Conservation (phyloP, 2,113 vertebrate species). For the Pedionomus torquatus region DNA sequence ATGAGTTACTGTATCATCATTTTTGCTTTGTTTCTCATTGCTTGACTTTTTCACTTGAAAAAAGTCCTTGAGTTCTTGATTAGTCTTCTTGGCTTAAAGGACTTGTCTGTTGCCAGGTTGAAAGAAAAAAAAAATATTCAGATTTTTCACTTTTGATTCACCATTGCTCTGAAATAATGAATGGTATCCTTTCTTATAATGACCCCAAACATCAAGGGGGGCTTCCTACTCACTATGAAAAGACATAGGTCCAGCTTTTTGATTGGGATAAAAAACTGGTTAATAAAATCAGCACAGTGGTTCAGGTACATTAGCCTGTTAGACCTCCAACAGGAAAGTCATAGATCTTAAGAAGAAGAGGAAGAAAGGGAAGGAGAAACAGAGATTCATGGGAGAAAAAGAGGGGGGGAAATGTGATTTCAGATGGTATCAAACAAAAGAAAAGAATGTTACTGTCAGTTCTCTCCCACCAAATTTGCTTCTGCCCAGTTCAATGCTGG, state of each 20-base stretch:
- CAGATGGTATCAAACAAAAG: slow-evolving; percentile 40
- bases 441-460: background rate
- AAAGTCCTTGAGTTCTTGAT: background rate
- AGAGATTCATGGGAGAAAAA: slow-evolving; percentile 20
- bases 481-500: slow-evolving; percentile 52
- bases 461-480: slow-evolving; percentile 68
- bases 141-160: slow-evolving; percentile 37
- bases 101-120: background rate
- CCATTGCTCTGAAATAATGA: slow-evolving; percentile 3
- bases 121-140: slow-evolving; percentile 22
- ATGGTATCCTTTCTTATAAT: background rate
- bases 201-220: slow-evolving; percentile 22
- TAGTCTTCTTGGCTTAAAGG: slow-evolving; percentile 6
- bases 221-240: background rate
- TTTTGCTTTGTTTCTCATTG: slow-evolving; percentile 9
- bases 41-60: slow-evolving; percentile 5
- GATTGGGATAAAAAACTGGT: background rate
- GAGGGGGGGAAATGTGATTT: background rate
- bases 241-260: background rate
- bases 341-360: slow-evolving; percentile 16
- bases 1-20: background rate
- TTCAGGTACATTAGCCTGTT: background rate
- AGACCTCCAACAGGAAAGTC: slow-evolving; percentile 21
- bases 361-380: slow-evolving; percentile 45
- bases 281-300: slow-evolving; percentile 47